phyloP scores from a whole-genome alignment of 2,888 invertebrate genomes.

The Eupeodes luniger region DNA sequence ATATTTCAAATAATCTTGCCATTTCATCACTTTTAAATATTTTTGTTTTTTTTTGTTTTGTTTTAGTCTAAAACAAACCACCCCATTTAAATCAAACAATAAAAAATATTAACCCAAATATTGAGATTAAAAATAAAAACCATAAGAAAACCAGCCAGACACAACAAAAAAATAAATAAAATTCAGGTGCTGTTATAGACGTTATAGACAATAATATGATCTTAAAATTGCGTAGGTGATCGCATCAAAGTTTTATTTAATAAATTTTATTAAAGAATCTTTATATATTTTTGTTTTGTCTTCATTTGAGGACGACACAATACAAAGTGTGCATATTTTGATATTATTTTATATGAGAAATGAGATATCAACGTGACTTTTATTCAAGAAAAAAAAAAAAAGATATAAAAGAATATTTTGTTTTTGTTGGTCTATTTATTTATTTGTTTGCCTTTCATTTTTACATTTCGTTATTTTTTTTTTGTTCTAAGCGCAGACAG shows the following conservation, averaged over 20 bases:
- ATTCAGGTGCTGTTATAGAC: slow-evolving; percentile 47
- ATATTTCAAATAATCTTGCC: too few relatives aligned
- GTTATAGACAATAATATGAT: slow-evolving; percentile 44
- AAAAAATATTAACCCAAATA: slow-evolving; percentile 16
- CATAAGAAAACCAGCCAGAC: slow-evolving; percentile 41
- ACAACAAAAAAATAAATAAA: slow-evolving; percentile 42
- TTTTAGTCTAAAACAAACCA: not conserved
- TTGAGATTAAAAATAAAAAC: slow-evolving; percentile 14
- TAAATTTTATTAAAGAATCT: slow-evolving; percentile 22
- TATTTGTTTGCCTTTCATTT: slow-evolving; percentile 41
- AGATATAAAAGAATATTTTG: not conserved
- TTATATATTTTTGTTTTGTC: slow-evolving; percentile 24
- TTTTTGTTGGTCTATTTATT: slow-evolving; percentile 12
- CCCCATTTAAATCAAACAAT: not conserved
- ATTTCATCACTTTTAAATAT: too few relatives aligned
- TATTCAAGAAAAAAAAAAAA: not conserved
- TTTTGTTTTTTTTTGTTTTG: too few relatives aligned
- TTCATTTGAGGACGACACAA: slow-evolving; percentile 29
- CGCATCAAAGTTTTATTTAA: slow-evolving; percentile 22
- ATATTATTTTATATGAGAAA: slow-evolving; percentile 20
- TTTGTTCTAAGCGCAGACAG: slow-evolving; percentile 40
- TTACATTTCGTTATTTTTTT: slow-evolving; percentile 44
- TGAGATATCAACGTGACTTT: slow-evolving; percentile 40
- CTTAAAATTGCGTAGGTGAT: slow-evolving; percentile 61
- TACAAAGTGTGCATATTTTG: slow-evolving; percentile 51